Base-by-base conservation (phyloP, 2,113 vertebrate species). In the Ploceus nigricollis region DNA sequence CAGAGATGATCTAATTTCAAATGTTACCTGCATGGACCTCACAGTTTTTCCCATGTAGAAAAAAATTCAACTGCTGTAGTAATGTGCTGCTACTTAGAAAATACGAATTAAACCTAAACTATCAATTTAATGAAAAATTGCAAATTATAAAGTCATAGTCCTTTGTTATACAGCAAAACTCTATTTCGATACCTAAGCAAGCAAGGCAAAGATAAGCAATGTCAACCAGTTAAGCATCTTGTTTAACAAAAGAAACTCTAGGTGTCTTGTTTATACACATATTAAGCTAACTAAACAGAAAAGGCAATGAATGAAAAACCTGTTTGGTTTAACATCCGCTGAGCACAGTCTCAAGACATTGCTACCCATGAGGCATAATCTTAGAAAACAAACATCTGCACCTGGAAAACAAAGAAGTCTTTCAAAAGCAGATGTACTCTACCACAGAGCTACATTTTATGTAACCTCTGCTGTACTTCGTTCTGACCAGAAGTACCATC, bases 341-440 rank as follows among this genome's bases (percentile, higher is more conserved):
- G 60, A 94, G 75, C 91, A 80, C 60, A 58, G 17, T 39, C 89
- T 69, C 51, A 85, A 88, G 82, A 83, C 60, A 33, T 81, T 53
- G 42, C 71, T 66, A 86, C 27, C 11, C 90, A 89, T 86, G 68
- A 82, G 92, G 89, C 76, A 70, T 82, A 63, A 54, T 40, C 69
- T 94, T 85, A 51, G 79, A 53, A 95, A 94, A 91, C 85, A 95
- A 93, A 97, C 90, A 96, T 97, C 97, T 97, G 95, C 84, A 96
- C 85, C 82, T 88, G 33, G 78, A 93, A 91, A 94, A 97, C 97
- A 98, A 96, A 97, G 94, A 89, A 75, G 76, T 65, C 96, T 97
- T 98, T 98, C 95, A 97, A 95, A 90, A 95, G 87, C 85, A 84
- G 87, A 97, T 93, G 94, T 84, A 76, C 91, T 69, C 75, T 78